Evolutionary conservation across 2,888 invertebrate species (phyloP).

Genomic region (Proisotoma minuta): DNA sequence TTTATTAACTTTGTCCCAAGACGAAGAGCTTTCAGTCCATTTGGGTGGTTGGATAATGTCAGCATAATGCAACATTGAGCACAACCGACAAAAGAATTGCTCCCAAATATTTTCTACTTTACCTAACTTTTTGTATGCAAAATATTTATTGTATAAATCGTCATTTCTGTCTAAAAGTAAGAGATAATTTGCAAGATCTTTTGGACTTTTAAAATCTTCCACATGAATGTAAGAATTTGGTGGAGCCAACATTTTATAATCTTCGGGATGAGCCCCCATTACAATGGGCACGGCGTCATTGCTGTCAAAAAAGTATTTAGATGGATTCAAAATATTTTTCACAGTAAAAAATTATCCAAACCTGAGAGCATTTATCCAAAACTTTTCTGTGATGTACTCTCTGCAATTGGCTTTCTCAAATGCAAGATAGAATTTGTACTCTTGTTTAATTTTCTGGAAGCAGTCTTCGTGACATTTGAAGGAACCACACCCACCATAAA

Average conservation of each 20-base stretch:
- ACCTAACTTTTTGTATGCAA: conserved; percentile 24
- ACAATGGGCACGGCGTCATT: conserved; percentile 53
- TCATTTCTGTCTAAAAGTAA: conserved; percentile 20
- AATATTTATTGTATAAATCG: conserved; percentile 28
- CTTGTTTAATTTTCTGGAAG: conserved; percentile 42
- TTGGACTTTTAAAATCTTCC: conserved; percentile 22
- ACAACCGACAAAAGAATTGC: conserved; percentile 12
- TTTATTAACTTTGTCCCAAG: conserved; percentile 19
- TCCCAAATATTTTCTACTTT: conserved; percentile 47
- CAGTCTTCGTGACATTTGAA: not conserved
- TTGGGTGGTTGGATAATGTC: not conserved
- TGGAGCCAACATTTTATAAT: conserved; percentile 53
- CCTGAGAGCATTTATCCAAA: conserved; percentile 41
- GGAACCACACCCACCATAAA: conserved; percentile 49
- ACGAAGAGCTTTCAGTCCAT: not conserved
- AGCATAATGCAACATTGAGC: conserved; percentile 10
- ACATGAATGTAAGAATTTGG: conserved; percentile 54
- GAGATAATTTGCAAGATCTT: conserved; percentile 40
- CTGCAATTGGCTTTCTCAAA: conserved; percentile 66
- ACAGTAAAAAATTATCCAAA: not conserved
- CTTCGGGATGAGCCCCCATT: conserved; percentile 53
- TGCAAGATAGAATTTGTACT: conserved; percentile 64
- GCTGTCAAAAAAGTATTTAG: conserved; percentile 40
- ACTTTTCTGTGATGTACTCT: conserved; percentile 66
- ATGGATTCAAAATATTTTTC: not conserved